phyloP scores from a whole-genome alignment of 2,888 invertebrate genomes.

The Parnassius apollo region DNA sequence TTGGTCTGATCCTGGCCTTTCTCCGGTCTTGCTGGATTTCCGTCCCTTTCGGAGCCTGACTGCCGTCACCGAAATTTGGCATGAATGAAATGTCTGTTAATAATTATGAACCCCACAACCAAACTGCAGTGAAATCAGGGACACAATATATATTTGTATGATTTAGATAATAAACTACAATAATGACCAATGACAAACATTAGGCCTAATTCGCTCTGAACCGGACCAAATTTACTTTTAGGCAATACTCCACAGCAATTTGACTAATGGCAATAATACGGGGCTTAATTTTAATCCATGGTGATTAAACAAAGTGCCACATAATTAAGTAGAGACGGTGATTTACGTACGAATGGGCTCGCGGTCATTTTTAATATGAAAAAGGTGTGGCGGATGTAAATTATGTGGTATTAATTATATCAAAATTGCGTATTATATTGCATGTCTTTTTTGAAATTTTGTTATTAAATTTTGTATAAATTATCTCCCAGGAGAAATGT shows the following conservation, averaged over 20 bases:
- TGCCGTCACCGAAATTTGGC: too few species aligned
- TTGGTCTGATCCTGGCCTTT: too few species aligned
- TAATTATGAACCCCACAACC: not conserved
- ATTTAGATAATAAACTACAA: not conserved
- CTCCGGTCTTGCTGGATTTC: too few species aligned
- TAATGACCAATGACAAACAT: not conserved
- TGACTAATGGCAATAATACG: conserved; percentile 3
- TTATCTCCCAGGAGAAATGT: not conserved
- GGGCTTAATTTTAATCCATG: conserved; percentile 3
- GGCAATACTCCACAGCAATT: not conserved
- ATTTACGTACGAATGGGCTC: conserved; percentile 24
- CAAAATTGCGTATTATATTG: conserved; percentile 7
- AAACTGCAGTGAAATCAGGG: not conserved
- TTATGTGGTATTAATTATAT: conserved; percentile 16
- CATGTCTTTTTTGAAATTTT: not conserved
- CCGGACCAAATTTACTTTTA: not conserved
- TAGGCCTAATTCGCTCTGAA: not conserved
- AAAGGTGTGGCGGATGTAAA: conserved; percentile 7
- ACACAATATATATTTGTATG: not conserved
- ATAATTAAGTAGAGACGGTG: conserved; percentile 19
- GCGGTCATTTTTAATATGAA: conserved; percentile 22
- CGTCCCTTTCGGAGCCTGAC: too few species aligned
- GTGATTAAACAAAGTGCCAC: conserved; percentile 17
- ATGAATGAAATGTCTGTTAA: too few species aligned
- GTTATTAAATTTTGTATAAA: not conserved